phyloP scores from a whole-genome alignment of 2,888 invertebrate species.

The Polydrusus tereticollis region DNA sequence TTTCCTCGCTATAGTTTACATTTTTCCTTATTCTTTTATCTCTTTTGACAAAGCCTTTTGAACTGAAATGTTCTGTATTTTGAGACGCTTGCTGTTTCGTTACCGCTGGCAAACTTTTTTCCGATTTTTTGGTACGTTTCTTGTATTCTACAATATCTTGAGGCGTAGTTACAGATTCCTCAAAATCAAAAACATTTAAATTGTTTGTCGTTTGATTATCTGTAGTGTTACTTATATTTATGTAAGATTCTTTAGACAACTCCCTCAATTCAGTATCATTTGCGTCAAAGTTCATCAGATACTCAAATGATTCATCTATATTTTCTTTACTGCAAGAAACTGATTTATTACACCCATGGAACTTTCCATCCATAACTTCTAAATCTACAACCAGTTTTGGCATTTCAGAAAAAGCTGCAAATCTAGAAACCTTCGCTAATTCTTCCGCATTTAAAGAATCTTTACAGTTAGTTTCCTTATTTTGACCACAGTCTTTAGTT shows the following conservation, averaged over 20 bases:
- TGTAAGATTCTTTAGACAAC: not conserved
- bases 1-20: constrained; percentile 36
- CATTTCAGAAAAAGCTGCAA: constrained; percentile 25
- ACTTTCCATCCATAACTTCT: not conserved
- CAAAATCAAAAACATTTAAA: not conserved
- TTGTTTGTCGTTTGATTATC: not conserved
- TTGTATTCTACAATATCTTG: constrained; percentile 3
- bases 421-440: not conserved
- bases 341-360: not conserved
- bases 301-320: not conserved
- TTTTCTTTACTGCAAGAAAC: not conserved
- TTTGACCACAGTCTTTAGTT: no score
- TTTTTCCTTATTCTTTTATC: constrained; percentile 31
- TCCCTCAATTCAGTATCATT: no score
- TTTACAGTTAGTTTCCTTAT: not conserved
- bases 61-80: not conserved
- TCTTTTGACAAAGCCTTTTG: not conserved
- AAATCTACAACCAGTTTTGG: constrained; percentile 33
- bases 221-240: not conserved
- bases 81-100: not conserved
- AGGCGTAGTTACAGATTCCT: constrained; percentile 5
- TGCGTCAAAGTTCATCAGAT: not conserved
- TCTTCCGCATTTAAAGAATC: not conserved
- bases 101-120: not conserved
- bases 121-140: constrained; percentile 1